Evolutionary conservation across 2,113 vertebrate genomes (phyloP).

Genomic region (Beaufortia kweichowensis): DNA sequence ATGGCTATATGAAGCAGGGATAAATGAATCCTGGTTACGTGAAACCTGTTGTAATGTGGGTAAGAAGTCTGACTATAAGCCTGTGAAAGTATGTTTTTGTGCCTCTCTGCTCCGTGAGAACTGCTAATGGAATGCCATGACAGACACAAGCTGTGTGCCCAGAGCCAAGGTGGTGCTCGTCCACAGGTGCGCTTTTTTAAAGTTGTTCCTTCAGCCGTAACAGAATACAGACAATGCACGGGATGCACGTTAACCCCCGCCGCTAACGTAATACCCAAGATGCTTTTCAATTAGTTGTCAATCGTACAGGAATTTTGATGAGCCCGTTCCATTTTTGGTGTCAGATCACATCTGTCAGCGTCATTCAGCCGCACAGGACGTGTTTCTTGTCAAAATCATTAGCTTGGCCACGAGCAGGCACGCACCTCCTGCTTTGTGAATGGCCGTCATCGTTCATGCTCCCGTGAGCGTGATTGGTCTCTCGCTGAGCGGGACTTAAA

Average conservation of each 20-base stretch:
- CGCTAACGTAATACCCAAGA: not conserved
- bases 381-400: conserved; percentile 1
- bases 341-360: conserved; percentile 61
- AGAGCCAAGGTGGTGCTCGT: conserved; percentile 39
- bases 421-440: conserved; percentile 23
- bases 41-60: no score
- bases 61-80: not conserved
- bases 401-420: conserved; percentile 4
- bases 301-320: conserved; percentile 69
- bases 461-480: conserved; percentile 65
- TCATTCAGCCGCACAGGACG: conserved; percentile 47
- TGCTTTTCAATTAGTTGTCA: conserved; percentile 69
- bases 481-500: conserved; percentile 58
- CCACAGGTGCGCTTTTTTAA: conserved; percentile 46
- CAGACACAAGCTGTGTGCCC: not conserved
- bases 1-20: no score
- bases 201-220: conserved; percentile 33
- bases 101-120: conserved; percentile 29
- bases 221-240: conserved; percentile 63
- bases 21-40: no score
- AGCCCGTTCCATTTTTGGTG: conserved; percentile 68
- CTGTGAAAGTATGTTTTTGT: conserved; percentile 9
- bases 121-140: conserved; percentile 21
- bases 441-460: conserved; percentile 42
- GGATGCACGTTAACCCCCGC: conserved; percentile 60